Evolutionary conservation across 2,113 vertebrate species (phyloP).

Genomic region (Macheiramphus alcinus): DNA sequence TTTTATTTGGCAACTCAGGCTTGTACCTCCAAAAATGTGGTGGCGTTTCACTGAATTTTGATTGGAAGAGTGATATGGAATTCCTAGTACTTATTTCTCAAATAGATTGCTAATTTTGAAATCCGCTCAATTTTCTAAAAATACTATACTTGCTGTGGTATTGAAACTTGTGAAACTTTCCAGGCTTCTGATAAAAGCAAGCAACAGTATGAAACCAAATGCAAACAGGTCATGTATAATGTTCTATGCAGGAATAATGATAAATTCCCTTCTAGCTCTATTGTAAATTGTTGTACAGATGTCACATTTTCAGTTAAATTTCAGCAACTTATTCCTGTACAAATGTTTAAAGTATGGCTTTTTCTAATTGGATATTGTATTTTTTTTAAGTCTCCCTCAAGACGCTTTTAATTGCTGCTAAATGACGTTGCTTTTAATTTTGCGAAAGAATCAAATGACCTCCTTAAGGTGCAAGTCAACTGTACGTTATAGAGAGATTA

Average conservation of each 20-base stretch:
- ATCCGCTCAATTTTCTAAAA: slow-evolving; percentile 63
- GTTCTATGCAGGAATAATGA: slow-evolving; percentile 97
- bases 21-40: slow-evolving; percentile 60
- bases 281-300: slow-evolving; percentile 97
- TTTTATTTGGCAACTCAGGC: slow-evolving; percentile 66
- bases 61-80: slow-evolving; percentile 49
- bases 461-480: slow-evolving; percentile 89
- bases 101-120: slow-evolving; percentile 60
- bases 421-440: slow-evolving; percentile 87
- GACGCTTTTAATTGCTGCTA: slow-evolving; percentile 91
- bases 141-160: slow-evolving; percentile 54
- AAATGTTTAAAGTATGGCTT: slow-evolving; percentile 87
- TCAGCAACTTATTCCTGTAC: slow-evolving; percentile 90
- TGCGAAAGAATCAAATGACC: slow-evolving; percentile 84
- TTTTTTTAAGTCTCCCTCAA: slow-evolving; percentile 88
- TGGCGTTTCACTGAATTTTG: slow-evolving; percentile 46
- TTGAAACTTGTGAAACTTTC: slow-evolving; percentile 62
- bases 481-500: slow-evolving; percentile 75
- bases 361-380: slow-evolving; percentile 87
- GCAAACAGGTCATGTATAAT: slow-evolving; percentile 85
- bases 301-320: slow-evolving; percentile 88
- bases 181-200: slow-evolving; percentile 80
- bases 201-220: slow-evolving; percentile 90
- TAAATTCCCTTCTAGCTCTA: slow-evolving; percentile 87
- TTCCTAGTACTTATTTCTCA: slow-evolving; percentile 53